Percentiles rank a stretch among this genome's conserved stretches.
Conservation (phyloP, 2,113 vertebrate species). For the Anolis carolinensis region DNA sequence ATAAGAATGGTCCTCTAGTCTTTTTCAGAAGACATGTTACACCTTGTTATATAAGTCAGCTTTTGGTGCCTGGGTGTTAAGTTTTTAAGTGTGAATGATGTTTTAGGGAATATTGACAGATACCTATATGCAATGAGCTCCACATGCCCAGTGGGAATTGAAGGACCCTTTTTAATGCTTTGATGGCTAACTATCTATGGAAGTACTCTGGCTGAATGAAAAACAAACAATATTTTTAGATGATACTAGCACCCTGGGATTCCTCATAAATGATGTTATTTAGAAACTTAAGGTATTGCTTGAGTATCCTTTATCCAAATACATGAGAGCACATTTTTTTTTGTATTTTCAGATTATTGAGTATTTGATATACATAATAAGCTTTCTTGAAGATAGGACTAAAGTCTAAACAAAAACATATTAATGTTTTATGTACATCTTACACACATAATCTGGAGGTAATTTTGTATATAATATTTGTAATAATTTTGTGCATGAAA, state of each 20-base stretch:
- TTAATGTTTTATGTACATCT: too few species aligned
- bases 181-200: neutral
- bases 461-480: too few species aligned
- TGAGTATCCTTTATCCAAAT: too few species aligned
- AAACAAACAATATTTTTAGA: neutral
- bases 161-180: neutral
- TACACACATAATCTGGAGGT: too few species aligned
- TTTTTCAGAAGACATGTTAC: too few species aligned
- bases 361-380: too few species aligned
- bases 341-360: too few species aligned
- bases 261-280: neutral
- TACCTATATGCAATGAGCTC: neutral
- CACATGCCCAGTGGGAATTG: neutral
- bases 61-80: neutral
- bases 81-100: neutral
- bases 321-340: too few species aligned
- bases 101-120: neutral
- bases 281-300: neutral
- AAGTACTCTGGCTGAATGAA: neutral
- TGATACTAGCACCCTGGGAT: neutral
- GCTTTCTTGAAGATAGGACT: too few species aligned
- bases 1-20: too few species aligned
- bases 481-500: too few species aligned
- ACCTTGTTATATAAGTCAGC: neutral
- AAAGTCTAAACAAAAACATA: too few species aligned